Base-by-base conservation (phyloP, 2,113 vertebrate species). In the Eretmochelys imbricata region DNA sequence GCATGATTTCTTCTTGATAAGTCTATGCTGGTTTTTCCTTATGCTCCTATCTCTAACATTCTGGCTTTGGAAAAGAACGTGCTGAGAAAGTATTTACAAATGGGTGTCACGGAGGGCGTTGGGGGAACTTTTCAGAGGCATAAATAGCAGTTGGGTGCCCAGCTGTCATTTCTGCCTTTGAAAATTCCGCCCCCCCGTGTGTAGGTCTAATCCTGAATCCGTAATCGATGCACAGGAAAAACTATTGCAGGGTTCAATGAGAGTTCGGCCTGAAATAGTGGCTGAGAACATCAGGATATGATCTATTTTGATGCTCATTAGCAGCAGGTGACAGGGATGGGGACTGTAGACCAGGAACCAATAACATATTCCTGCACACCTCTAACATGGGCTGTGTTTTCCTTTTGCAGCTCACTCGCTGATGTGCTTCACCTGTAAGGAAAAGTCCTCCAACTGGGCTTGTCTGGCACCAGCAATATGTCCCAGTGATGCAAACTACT, bases 381-480 rank as follows among this genome's bases (percentile, higher is more conserved):
- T 27, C 0, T 65, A 75, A 91, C 29, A 65, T 13, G 4, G 27
- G 11, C n/a, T 10, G 17, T 55, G 31, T 87, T 48, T 20, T 93
- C 88, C 65, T 82, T 57, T 80, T 90, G 50, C 94, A 97, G 97
- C 84, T 80, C 81, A 79, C 84, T 95, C 95, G 29, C 57, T 97
- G 96, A 79, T 0, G 0, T 97, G 97, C 50, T 97, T 97, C 94
- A 24, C 93, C 0, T 97, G 97, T 76, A 85, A 92, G 20, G 97
- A 97, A 13, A 94, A 82, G 0, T 1, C 93, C 54, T 97, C 96
- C 96, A 95, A 96, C 35, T 0, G 95, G 0, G 75, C 93, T 0
- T 97, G 97, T 4, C 46, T 96, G 1, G 0, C 35, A 3, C 50
- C 13, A 10, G 42, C 85, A 75, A 31, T 0, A 0, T 97, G 97